Evolutionary conservation across 1,140 invertebrate species (phyloP), one percentile per base, ranked within the genome.

Genomic region (Cydia splendana): DNA sequence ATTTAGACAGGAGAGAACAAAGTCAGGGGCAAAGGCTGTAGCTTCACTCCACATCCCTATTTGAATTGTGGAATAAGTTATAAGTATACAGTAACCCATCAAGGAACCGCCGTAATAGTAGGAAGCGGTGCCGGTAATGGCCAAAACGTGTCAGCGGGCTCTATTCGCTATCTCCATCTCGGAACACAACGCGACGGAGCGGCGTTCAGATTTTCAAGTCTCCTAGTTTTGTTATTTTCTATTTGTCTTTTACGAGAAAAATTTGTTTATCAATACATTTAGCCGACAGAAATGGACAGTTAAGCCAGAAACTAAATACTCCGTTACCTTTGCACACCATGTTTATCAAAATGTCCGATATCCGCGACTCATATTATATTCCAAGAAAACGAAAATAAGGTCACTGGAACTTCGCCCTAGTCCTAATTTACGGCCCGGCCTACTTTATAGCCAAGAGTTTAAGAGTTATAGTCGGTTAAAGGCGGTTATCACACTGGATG

Each of bases 301-400:
- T 38, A 13, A 51, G 10, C 12, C 48, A 51, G 12, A 30, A 30
- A 30, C 4, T 24, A 24, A 24, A 24, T 30, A 3, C 30, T 30
- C 30, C 30, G 30, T 30, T 30, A 30, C 30, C 30, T 30, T 30
- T 2, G 30, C 2, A 53, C 48, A 53, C 48, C 7, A 10, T 53
- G 12, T 53, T 42, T 5, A 42, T 9, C 42, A 42, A 24, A 2
- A 24, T 24, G 24, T 24, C 2, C 24, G 24, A 24, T 24, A 53
- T n/a, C 51, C 13, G 13, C n/a, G 13, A 53, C 51, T 53, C 15
- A n/a, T n/a, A 53, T n/a, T n/a, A 53, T n/a, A n/a, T 53, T 53
- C 51, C n/a, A 53, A 53, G 51, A 53, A 53, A 53, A 53, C 51
- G n/a, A 53, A 53, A 53, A 53, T 53, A 53, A 18, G 51, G 51